Evolutionary conservation across 2,113 vertebrate genomes (phyloP), one percentile per base, ranked within the genome.

Genomic region (Bufo bufo): DNA sequence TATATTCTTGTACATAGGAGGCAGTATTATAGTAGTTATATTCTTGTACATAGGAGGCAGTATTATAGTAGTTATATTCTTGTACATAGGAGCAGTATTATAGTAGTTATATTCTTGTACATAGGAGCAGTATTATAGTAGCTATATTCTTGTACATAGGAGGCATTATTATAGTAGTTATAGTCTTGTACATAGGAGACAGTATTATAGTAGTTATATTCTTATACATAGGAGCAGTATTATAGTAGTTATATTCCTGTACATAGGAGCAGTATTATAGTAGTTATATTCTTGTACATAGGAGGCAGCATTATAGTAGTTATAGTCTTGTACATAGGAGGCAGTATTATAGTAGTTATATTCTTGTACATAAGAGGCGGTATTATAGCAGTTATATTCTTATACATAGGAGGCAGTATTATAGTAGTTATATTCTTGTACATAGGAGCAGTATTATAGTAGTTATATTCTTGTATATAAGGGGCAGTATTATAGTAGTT

Each of bases 11-110:
- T 71, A 71, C 12, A 71, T 43, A 74, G 71, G 71, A 5, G 71
- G 33, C n/a, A 69, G 65, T 74, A 74, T 74, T 74, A 74, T 74
- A 74, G 71, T 74, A 74, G 33, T 74, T 74, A 74, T 74, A 74
- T 74, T 45, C 71, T 74, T 74, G 71, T 47, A 74, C 6, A 74
- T 74, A 74, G 71, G 71, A 4, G 6, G 71, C 71, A 74, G 71
- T 74, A 74, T 47, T 74, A 74, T 74, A 74, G 33, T 74, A 74
- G 43, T 74, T 74, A 47, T 74, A 74, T 74, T 74, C 71, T 16
- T 74, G 71, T 74, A 74, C 13, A 47, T 74, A 47, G 33, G 71
- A 13, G 33, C 33, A 47, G 71, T 74, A 45, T 74, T 74, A 74
- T 74, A 74, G 43, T 74, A 74, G 71, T 74, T 74, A 74, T 45